Evolutionary conservation across 1,140 invertebrate species (phyloP), one percentile per base, ranked within the genome.

Genomic region (Laodelphax striatellus): DNA sequence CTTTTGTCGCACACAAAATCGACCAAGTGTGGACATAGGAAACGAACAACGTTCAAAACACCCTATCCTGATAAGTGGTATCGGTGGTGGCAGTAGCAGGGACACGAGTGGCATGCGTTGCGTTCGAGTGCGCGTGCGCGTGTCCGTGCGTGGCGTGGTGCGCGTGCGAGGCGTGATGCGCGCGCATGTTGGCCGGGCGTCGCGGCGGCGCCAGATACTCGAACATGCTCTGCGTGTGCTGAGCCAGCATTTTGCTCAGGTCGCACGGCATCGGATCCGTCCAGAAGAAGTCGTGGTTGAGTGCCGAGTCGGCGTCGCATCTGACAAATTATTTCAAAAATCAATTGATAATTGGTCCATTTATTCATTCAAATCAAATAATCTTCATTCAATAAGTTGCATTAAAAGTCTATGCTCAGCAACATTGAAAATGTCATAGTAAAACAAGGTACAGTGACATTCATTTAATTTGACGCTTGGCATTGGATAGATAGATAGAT

Each of bases 251-350:
- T 76, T 90, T 91, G 24, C 83, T 88, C 1, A 97, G 75, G 70
- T 96, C 92, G 69, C 84, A 86, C 0, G 94, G 94, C 85, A 95
- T 90, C 28, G 97, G 96, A 71, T 97, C 94, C 1, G 86, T 92
- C 92, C 94, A 98, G 72, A 98, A 99, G 72, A 98, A 98, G 69
- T 97, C 94, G 68, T 98, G 94, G 77, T 97, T 96, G 1, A 99
- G 71, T 0, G 95, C 95, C 1, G 86, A 86, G 70, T 98, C 94
- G 0, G 93, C 86, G 72, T 97, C 91, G 11, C 34, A 38, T 9
- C 34, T 38, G 24, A 28, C 24, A 28, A 28, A 28, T 28, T 2
- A 28, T 28, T 28, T n/a, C n/a, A 28, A 28, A 28, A 28, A 28
- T 6, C 6, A 28, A 28, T 28, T 2, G 6, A 28, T 28, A 6